phyloP scores from a whole-genome alignment of 2,888 invertebrate species.

The Catonia carolina region DNA sequence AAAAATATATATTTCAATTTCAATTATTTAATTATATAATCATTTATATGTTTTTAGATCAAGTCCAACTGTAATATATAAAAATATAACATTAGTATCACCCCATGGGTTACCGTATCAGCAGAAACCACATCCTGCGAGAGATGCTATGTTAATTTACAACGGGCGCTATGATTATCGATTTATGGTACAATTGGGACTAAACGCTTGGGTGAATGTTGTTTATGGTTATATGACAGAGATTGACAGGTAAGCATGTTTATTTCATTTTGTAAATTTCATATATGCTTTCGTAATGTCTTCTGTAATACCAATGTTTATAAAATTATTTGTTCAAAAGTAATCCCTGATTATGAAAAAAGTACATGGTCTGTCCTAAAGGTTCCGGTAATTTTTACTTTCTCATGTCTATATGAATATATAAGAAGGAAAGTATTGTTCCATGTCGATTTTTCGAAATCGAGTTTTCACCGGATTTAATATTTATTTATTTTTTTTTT shows the following conservation, averaged over 20 bases:
- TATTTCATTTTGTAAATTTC: no score
- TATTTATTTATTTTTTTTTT: no score
- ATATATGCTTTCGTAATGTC: conserved; percentile 54
- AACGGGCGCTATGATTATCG: conserved; percentile 49
- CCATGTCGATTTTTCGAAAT: no score
- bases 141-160: conserved; percentile 44
- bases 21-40: no score
- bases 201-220: conserved; percentile 58
- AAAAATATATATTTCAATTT: no score
- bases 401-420: no score
- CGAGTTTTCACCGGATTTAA: no score
- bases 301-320: conserved; percentile 42
- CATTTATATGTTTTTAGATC: conserved; percentile 9
- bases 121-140: conserved; percentile 38
- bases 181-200: conserved; percentile 52
- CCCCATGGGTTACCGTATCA: conserved; percentile 56
- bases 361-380: no score
- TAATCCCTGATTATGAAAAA: no score
- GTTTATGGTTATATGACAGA: conserved; percentile 52
- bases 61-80: conserved; percentile 52
- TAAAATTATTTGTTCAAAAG: no score
- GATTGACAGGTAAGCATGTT: conserved; percentile 54
- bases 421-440: no score
- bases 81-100: conserved; percentile 64
- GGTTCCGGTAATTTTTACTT: no score